These are phyloP conservation scores for Numenius arquata DNA, from an alignment of 2,113 vertebrate genomes.

Conservation along the genomic window DNA sequence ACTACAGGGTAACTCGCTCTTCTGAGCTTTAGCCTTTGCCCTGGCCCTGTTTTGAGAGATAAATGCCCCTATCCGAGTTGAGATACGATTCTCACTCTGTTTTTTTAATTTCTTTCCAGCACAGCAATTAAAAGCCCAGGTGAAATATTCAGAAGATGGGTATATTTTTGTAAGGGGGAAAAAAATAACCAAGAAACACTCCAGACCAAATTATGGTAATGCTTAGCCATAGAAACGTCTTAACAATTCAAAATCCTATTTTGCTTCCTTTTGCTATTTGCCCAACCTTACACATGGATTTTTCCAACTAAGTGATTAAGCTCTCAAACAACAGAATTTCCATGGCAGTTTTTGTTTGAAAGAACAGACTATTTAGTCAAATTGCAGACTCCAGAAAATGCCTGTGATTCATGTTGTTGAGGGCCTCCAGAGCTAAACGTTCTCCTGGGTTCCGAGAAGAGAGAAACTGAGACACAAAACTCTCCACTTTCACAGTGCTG, in stretches of 20 bases:
- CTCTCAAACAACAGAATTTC: neutral
- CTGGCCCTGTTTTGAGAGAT: neutral
- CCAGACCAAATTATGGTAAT: neutral
- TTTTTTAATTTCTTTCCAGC: neutral
- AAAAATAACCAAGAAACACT: neutral
- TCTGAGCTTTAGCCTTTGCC: slow-evolving; percentile 21
- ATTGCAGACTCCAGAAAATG: neutral
- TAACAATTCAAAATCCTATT: neutral
- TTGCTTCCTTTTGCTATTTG: neutral
- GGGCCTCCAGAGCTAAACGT: neutral
- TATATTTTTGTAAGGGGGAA: neutral
- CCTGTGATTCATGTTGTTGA: neutral
- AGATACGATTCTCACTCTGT: neutral
- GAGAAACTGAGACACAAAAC: neutral
- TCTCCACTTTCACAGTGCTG: neutral
- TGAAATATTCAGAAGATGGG: neutral
- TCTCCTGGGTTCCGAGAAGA: neutral
- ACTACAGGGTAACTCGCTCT: neutral
- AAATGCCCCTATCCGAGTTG: neutral
- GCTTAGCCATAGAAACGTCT: neutral
- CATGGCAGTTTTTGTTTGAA: neutral
- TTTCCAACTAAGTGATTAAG: neutral
- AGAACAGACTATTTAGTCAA: neutral
- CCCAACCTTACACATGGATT: neutral
- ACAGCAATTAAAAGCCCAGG: neutral